Evolutionary conservation across 1,140 invertebrate genomes (phyloP).

Genomic region (Galendromus occidentalis): DNA sequence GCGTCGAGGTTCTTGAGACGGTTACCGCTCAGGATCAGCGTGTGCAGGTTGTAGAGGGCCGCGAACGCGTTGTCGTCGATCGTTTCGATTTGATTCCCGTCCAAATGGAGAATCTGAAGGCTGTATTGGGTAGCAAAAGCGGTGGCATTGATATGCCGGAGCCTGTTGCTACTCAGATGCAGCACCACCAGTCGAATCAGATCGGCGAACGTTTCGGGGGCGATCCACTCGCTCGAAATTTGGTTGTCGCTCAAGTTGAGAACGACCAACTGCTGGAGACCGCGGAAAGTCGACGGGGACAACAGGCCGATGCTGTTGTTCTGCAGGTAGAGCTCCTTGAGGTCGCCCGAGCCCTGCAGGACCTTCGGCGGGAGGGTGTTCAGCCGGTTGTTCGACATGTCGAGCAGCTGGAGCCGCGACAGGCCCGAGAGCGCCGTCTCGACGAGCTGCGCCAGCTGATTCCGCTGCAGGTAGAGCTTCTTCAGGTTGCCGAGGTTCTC

Average conservation of each 20-base stretch:
- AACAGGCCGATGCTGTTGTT: conserved; percentile 56
- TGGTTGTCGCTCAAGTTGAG: conserved; percentile 67
- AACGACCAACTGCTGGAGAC: conserved; percentile 53
- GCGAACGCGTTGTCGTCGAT: conserved; percentile 44
- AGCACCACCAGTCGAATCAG: conserved; percentile 61
- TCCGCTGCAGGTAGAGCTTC: conserved; percentile 53
- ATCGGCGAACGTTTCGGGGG: conserved; percentile 58
- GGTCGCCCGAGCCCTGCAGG: conserved; percentile 46
- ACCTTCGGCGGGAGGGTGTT: conserved; percentile 50
- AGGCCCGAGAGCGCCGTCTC: conserved; percentile 52
- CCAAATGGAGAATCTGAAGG: conserved; percentile 55
- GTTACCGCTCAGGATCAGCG: conserved; percentile 21
- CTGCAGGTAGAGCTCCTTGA: conserved; percentile 60
- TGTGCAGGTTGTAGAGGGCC: conserved; percentile 21
- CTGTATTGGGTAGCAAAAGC: conserved; percentile 60
- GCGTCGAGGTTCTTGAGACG: conserved; percentile 38
- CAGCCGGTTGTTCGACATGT: conserved; percentile 60
- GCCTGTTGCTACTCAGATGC: conserved; percentile 59
- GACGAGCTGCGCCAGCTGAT: conserved; percentile 55
- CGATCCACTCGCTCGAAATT: conserved; percentile 53
- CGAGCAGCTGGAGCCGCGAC: conserved; percentile 48
- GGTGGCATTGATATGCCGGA: conserved; percentile 54
- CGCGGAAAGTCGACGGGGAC: conserved; percentile 50
- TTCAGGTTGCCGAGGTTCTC: conserved; percentile 15
- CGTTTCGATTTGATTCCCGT: conserved; percentile 51